Base-by-base conservation (phyloP, 2,888 invertebrate species). In the Neria commutata region DNA sequence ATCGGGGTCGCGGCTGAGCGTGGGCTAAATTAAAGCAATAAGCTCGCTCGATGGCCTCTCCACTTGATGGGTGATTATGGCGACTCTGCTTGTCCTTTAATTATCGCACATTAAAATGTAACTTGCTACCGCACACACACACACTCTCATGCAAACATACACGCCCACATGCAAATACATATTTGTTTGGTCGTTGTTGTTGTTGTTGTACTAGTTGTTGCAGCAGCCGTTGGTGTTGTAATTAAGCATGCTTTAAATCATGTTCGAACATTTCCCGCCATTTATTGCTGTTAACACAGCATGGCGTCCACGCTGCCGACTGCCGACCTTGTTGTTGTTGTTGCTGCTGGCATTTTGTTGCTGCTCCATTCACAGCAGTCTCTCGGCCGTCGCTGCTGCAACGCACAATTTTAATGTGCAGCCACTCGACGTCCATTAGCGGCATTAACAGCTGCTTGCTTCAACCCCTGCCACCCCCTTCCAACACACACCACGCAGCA, bases 241-340 rank as follows among this genome's bases (percentile, higher is more conserved):
- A 54, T 53, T 46, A 49, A 40, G 33, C 23, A 33, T 17, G 46
- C 48, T 57, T 66, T 71, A 67, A 71, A 71, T 71, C 68, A 74
- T 70, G 66, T 65, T 50, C 45, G 53, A 61, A 62, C 61, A 66
- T 69, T 54, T 62, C 63, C 60, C 63, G 62, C 51, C 63, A 60
- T 65, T 69, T 65, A 72, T 72, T 64, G 65, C 67, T 66, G 68
- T 71, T 70, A 67, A 65, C 64, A 58, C 60, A 62, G 64, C 61
- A 64, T 62, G 64, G 67, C 68, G 67, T 58, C 62, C 8, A 37
- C n/a, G 6, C 37, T 14, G 37, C 37, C n/a, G 6, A 10, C 8
- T n/a, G 8, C 8, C 37, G n/a, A n/a, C 10, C n/a, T 4, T 37
- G 6, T n/a, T 37, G 37, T 14, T n/a, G 6, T 37, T 37, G 8